These are phyloP conservation scores for Numida meleagris DNA, from an alignment of 2,113 vertebrate genomes.

Conservation along the genomic window DNA sequence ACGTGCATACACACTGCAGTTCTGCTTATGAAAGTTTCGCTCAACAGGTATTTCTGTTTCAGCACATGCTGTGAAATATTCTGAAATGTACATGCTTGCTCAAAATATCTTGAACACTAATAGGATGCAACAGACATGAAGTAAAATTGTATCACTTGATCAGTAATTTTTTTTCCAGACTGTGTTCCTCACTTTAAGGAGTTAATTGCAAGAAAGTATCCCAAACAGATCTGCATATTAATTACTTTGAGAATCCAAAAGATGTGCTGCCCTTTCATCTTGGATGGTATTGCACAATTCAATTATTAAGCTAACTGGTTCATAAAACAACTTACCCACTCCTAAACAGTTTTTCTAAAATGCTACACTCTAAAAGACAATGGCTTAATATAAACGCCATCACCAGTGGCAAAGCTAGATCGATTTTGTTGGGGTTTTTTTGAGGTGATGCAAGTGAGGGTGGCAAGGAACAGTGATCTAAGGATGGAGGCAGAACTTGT, in stretches of 20 bases:
- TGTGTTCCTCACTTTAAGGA: background rate
- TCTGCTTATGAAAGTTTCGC: background rate
- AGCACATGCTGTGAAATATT: background rate
- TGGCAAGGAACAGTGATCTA: background rate
- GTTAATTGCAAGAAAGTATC: background rate
- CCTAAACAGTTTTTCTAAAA: background rate
- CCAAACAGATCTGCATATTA: background rate
- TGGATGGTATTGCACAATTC: no score
- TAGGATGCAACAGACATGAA: background rate
- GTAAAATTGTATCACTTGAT: background rate
- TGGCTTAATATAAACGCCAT: background rate
- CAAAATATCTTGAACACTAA: background rate
- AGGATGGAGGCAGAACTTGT: background rate
- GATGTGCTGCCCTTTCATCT: no score
- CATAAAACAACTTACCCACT: background rate
- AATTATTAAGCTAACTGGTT: background rate
- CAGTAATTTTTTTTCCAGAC: background rate
- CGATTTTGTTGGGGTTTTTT: accelerated
- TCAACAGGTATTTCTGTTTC: background rate
- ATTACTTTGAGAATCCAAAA: background rate
- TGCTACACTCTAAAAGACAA: background rate
- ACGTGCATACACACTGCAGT: background rate
- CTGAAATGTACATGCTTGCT: background rate
- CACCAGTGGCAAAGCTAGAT: background rate
- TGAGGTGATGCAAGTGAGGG: background rate